A percentile compares a stretch with the other conserved stretches of the same genome.
These are phyloP conservation scores for Ctenochaetus hawaiiensis DNA, from an alignment of 2,797 vertebrate genomes.

Conservation along the genomic window DNA sequence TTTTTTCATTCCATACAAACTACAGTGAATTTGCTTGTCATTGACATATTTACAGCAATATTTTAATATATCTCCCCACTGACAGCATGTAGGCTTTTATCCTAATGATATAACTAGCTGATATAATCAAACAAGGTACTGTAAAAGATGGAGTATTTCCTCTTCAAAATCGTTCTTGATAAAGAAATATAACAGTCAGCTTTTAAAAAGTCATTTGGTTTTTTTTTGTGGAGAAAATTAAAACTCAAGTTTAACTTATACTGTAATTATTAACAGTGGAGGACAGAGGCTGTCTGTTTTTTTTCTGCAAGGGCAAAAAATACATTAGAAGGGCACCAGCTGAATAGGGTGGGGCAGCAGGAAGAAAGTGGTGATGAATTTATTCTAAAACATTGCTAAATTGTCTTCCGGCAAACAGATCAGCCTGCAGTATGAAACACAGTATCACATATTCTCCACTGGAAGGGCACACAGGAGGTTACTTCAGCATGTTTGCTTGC, in stretches of 20 bases:
- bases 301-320: too few species aligned
- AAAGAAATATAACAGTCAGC: too few species aligned
- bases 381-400: background rate
- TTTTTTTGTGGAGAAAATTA: too few species aligned
- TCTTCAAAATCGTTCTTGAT: background rate
- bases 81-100: background rate
- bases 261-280: too few species aligned
- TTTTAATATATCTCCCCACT: constrained; percentile 3
- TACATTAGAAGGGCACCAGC: too few species aligned
- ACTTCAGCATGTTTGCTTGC: too few species aligned
- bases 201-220: too few species aligned
- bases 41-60: constrained; percentile 35
- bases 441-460: too few species aligned
- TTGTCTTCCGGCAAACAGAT: background rate
- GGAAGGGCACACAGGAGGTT: too few species aligned
- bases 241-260: too few species aligned
- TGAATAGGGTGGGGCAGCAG: background rate
- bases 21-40: constrained; percentile 33
- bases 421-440: too few species aligned
- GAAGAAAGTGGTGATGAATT: background rate
- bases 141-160: background rate
- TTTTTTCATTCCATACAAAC: constrained; percentile 27
- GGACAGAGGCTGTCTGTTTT: too few species aligned
- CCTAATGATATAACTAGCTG: background rate
- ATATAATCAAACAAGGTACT: background rate